Evolutionary conservation across 2,888 invertebrate genomes (phyloP), one percentile per base, ranked within the genome.

Genomic region (Poecilus cupreus): DNA sequence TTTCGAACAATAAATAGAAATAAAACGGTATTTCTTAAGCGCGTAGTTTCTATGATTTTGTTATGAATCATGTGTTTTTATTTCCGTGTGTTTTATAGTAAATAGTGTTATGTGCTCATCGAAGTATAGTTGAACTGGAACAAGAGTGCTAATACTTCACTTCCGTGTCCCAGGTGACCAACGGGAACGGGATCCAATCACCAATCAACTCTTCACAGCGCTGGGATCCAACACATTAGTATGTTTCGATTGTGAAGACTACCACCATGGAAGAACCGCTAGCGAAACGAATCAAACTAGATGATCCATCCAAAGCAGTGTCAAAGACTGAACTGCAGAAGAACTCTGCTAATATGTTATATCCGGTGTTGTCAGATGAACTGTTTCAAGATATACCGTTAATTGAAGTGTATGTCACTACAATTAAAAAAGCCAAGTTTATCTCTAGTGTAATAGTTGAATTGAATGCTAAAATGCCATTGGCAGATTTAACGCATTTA

Each of bases 401-500:
- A 0, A 89, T 90, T 0, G 89, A 92, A 82, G 93, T 93, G 0
- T 94, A 91, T 85, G 90, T 93, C 2, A 94, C 92, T 3, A 89
- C 89, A 49, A 90, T 96, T 18, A 90, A 89, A 78, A 90, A 94
- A 80, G 91, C 91, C 20, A 93, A 92, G 85, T 88, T 91, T 11
- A 92, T 93, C 51, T 95, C 95, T 0, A 90, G 88, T 82, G 90
- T 93, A 0, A 92, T 96, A 51, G 84, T 89, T 22, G 88, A 91
- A 49, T 87, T 94, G 11, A 93, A 92, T 84, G 89, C 91, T 26
- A 90, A 90, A 26, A 84, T 93, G 43, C 93, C 94, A 0, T 85
- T 95, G 3, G 90, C 91, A 13, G 90, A 91, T 13, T 89, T 95
- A 8, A 91, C 91, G 60, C 95, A 96, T 88, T 89, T 96, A 16